phyloP scores from a whole-genome alignment of 2,888 invertebrate species.

The Lithophane socia region DNA sequence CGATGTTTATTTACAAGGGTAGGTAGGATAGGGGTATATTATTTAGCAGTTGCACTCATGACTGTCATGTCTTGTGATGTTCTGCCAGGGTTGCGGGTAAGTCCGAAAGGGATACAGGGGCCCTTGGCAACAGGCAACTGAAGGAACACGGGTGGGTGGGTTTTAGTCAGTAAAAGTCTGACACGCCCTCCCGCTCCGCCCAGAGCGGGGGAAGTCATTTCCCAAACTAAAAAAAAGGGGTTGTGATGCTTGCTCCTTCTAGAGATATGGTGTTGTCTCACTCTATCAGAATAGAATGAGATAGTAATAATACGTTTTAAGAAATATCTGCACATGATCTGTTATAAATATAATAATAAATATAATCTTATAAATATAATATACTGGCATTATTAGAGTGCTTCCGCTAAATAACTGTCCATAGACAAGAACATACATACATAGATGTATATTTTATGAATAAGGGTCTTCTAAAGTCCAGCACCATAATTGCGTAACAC shows the following conservation, averaged over 20 bases:
- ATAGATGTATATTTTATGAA: slow-evolving; percentile 24
- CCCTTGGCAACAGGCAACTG: too few relatives aligned
- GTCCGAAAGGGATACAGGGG: too few relatives aligned
- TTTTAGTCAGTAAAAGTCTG: too few relatives aligned
- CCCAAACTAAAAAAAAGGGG: too few relatives aligned
- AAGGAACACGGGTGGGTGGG: too few relatives aligned
- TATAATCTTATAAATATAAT: too few relatives aligned
- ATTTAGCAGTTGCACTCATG: slow-evolving; percentile 8
- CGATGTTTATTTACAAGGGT: slow-evolving; percentile 48
- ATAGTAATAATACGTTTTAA: too few relatives aligned
- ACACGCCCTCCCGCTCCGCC: too few relatives aligned
- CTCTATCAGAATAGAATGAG: neutral
- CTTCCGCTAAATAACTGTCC: neutral
- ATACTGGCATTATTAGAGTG: neutral
- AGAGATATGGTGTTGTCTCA: neutral
- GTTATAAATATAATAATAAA: too few relatives aligned
- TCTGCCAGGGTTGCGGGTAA: too few relatives aligned
- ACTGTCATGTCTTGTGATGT: neutral
- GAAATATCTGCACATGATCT: neutral
- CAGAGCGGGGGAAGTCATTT: too few relatives aligned
- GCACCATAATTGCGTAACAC: neutral
- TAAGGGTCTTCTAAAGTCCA: slow-evolving; percentile 32
- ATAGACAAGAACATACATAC: slow-evolving; percentile 15
- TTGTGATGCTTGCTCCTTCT: slow-evolving; percentile 8
- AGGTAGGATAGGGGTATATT: neutral